Conservation (phyloP, 2,797 vertebrate species). For the Heteromormyrus szaboi region DNA sequence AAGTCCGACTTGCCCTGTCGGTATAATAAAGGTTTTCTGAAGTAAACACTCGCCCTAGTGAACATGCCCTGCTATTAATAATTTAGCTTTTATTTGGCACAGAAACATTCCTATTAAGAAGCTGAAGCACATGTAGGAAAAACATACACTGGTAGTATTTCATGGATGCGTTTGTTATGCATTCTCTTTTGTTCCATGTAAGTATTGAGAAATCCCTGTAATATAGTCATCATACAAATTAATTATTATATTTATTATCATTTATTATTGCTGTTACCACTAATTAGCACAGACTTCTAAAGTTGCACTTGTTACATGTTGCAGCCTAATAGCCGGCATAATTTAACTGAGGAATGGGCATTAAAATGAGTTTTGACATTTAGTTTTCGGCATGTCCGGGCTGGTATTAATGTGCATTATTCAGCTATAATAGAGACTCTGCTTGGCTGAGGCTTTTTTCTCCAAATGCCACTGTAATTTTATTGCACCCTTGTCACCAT, state of each 20-base stretch:
- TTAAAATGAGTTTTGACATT: constrained; percentile 82
- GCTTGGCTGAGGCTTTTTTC: constrained; percentile 71
- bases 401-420: constrained; percentile 81
- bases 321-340: constrained; percentile 68
- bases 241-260: background rate
- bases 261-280: background rate
- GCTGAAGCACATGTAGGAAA: background rate
- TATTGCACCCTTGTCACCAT: constrained; percentile 48
- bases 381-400: constrained; percentile 86
- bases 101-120: background rate
- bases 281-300: background rate
- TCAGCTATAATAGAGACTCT: constrained; percentile 77
- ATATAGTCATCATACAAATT: background rate
- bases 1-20: background rate
- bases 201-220: background rate
- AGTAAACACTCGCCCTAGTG: background rate
- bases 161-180: background rate
- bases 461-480: constrained; percentile 51
- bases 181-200: background rate
- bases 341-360: constrained; percentile 79
- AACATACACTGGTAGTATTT: background rate
- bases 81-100: background rate
- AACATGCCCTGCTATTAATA: background rate
- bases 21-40: constrained; percentile 3
- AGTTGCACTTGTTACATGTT: constrained; percentile 48